phyloP scores from a whole-genome alignment of 2,888 invertebrate species.

The Cheilosia soror region DNA sequence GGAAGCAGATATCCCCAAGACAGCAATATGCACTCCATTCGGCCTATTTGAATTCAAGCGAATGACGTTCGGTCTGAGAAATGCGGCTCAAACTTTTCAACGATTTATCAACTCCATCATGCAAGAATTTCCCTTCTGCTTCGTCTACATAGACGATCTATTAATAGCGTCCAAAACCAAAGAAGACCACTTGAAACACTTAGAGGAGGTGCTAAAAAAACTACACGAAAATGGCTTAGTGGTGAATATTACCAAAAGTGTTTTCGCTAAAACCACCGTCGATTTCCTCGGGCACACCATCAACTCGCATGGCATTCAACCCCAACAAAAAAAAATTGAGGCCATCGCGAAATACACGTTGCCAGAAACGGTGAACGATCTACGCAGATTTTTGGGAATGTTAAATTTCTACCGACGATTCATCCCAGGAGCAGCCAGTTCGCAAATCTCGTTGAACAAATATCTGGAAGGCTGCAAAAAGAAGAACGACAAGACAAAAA shows the following conservation, averaged over 20 bases:
- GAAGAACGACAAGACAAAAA: slow-evolving; percentile 54
- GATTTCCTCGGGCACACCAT: slow-evolving; percentile 68
- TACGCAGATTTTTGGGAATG: slow-evolving; percentile 75
- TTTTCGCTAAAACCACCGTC: slow-evolving; percentile 53
- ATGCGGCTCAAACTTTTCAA: slow-evolving; percentile 69
- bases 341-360: slow-evolving; percentile 55
- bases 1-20: slow-evolving; percentile 56
- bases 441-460: slow-evolving; percentile 36
- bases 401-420: slow-evolving; percentile 68
- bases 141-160: slow-evolving; percentile 78
- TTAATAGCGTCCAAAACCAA: slow-evolving; percentile 75
- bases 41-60: slow-evolving; percentile 60
- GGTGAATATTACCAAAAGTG: slow-evolving; percentile 73
- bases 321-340: slow-evolving; percentile 57
- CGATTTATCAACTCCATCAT: slow-evolving; percentile 57
- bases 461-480: slow-evolving; percentile 41
- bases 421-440: slow-evolving; percentile 40
- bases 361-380: slow-evolving; percentile 60
- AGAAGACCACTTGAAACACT: slow-evolving; percentile 74
- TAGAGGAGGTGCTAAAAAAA: slow-evolving; percentile 72
- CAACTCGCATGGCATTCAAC: slow-evolving; percentile 37
- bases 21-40: slow-evolving; percentile 68
- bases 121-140: slow-evolving; percentile 57
- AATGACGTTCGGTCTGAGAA: slow-evolving; percentile 62
- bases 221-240: slow-evolving; percentile 73